Percentiles rank a stretch among this genome's conserved stretches.
phyloP scores from a whole-genome alignment of 2,888 invertebrate genomes.

The Enchytraeus crypticus region DNA sequence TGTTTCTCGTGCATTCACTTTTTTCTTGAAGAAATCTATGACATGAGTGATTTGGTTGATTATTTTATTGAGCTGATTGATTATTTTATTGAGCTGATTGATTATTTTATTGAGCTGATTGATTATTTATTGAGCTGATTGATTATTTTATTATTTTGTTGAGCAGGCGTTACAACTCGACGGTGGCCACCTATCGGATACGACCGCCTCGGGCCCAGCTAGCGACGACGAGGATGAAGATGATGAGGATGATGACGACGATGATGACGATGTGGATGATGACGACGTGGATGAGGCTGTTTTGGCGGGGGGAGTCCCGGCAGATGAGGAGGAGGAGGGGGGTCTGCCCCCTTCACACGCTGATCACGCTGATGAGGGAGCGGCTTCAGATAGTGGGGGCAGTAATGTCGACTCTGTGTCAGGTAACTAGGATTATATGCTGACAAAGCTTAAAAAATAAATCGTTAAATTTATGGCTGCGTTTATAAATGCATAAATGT shows the following conservation, averaged over 20 bases:
- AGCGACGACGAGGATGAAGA: constrained; percentile 75
- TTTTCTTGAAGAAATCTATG: too few species aligned
- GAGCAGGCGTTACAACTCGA: constrained; percentile 2
- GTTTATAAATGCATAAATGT: too few species aligned
- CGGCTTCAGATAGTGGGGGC: constrained; percentile 68
- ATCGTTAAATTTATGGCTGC: too few species aligned
- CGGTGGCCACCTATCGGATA: constrained; percentile 65
- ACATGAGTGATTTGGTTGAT: too few species aligned
- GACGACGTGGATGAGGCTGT: constrained; percentile 74
- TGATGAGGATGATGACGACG: constrained; percentile 67
- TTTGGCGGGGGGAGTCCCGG: constrained; percentile 64
- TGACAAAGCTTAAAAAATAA: too few species aligned
- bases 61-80: too few species aligned
- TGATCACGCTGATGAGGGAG: constrained; percentile 55
- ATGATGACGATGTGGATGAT: constrained; percentile 59
- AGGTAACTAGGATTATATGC: too few species aligned
- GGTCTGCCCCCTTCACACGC: constrained; percentile 77
- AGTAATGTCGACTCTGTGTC: constrained; percentile 80
- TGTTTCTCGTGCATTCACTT: too few species aligned
- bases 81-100: not conserved
- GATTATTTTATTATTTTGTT: too few species aligned
- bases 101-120: not conserved
- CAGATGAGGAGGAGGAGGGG: constrained; percentile 70
- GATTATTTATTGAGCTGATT: not conserved
- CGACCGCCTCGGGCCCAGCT: constrained; percentile 68